Percentiles rank a stretch among this genome's conserved stretches.
Conservation (phyloP, 2,113 vertebrate genomes). For the Tursiops truncatus region DNA sequence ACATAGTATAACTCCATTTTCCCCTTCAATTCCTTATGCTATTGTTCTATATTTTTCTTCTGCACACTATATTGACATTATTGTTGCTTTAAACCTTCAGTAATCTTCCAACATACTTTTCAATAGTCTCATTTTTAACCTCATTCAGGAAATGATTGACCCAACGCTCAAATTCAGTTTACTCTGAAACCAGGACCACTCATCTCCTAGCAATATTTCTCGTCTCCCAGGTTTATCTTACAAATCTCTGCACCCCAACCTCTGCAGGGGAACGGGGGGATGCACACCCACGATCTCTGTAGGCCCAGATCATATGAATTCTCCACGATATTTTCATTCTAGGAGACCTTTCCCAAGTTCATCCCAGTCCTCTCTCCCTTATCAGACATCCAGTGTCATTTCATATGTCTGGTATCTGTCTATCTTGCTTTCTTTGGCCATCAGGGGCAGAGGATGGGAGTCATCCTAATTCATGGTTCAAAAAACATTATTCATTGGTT, state of each 20-base stretch:
- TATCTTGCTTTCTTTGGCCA: not conserved
- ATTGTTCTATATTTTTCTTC: not conserved
- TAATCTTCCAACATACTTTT: not conserved
- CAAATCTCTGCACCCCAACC: not conserved
- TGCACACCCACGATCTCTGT: too few relatives aligned
- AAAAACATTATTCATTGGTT: not conserved
- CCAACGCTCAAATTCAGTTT: not conserved
- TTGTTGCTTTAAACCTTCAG: not conserved
- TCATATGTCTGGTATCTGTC: not conserved
- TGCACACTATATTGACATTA: not conserved
- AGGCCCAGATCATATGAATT: not conserved
- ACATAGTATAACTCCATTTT: not conserved
- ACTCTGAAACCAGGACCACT: not conserved
- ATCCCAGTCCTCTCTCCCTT: not conserved
- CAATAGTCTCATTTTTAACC: not conserved
- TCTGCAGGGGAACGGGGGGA: not conserved
- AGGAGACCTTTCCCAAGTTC: not conserved
- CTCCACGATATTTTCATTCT: not conserved
- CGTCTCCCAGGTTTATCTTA: not conserved
- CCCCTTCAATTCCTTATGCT: not conserved
- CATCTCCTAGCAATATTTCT: not conserved
- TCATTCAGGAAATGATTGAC: not conserved
- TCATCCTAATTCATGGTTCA: not conserved
- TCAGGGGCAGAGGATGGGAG: not conserved
- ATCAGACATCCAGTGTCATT: not conserved